Base-by-base conservation (phyloP, 2,113 vertebrate species). In the Cervus canadensis region DNA sequence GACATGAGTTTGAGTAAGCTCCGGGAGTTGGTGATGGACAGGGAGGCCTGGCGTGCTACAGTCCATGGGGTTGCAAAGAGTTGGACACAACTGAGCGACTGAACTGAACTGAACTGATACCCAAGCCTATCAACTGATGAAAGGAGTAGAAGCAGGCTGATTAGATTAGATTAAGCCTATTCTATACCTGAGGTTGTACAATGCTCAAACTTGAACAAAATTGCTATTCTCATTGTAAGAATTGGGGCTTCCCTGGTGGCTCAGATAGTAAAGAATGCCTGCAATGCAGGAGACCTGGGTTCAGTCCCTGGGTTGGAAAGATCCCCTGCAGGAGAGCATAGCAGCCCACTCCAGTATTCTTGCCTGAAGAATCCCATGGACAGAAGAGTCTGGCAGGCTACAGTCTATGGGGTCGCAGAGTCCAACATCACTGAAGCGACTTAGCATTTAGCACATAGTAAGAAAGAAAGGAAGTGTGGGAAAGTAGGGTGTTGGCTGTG, bases 1-100 rank as follows among this genome's bases (percentile, higher is more conserved):
- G 33, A n/a, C 62, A 19, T 67, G 62, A n/a, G 7, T n/a, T 19
- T 67, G 33, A 67, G 33, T 67, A n/a, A 67, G 8, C 62, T 67
- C 16, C 0, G 3, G 33, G 33, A 67, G 62, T 67, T 67, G 16
- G 62, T 67, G 33, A 67, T 67, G 62, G 33, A 67, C 62, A 67
- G 33, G 4, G 62, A 67, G 62, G 8, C 16, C 8, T 67, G n/a
- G 64, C 0, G 2, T 67, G 64, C 8, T 67, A 2, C 33, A 19
- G 17, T 67, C 4, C 4, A 10, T 11, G 64, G 16, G 8, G 17
- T 21, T 10, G 8, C 64, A 10, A 67, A 67, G 17, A 67, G 33
- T 21, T 36, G 33, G 33, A 36, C 33, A 36, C 8, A 19, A n/a
- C 33, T 67, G 64, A 36, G 33, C 0, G 8, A 36, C 64, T n/a